Conservation (phyloP, 2,888 invertebrate genomes). For the Ariolimax columbianus region DNA sequence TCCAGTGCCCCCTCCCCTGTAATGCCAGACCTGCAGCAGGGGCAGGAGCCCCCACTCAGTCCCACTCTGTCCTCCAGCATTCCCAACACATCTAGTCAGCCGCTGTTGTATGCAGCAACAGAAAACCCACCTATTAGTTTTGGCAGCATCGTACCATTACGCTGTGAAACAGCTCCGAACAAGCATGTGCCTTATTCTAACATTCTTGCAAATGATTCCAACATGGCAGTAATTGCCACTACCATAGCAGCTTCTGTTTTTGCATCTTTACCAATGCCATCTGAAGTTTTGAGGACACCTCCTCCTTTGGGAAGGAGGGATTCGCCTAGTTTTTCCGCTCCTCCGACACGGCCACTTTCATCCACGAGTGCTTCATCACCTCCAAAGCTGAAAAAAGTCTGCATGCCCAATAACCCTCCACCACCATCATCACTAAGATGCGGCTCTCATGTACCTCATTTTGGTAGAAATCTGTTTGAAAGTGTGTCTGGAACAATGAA, state of each 20-base stretch:
- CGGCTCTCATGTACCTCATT: background rate
- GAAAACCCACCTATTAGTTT: conserved; percentile 5
- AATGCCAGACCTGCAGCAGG: conserved; percentile 17
- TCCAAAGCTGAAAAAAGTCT: conserved; percentile 3
- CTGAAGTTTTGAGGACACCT: background rate
- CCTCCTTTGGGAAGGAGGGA: background rate
- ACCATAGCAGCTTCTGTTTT: background rate
- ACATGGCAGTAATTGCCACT: background rate
- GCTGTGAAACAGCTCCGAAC: background rate
- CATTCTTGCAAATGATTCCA: background rate
- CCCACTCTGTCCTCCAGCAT: background rate
- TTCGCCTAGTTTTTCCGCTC: background rate
- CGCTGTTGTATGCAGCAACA: background rate
- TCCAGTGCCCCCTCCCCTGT: conserved; percentile 33
- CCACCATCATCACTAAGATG: background rate
- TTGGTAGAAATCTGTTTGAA: conserved; percentile 35
- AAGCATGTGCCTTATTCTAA: conserved; percentile 37
- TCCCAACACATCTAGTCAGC: conserved; percentile 23
- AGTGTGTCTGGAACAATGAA: conserved; percentile 11
- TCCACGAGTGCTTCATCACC: background rate
- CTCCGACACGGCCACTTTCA: background rate
- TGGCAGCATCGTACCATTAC: conserved; percentile 19
- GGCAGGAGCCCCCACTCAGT: background rate
- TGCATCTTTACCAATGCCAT: background rate
- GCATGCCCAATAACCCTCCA: background rate